phyloP scores from a whole-genome alignment of 2,888 invertebrate genomes.

The Lochmaea crataegi region DNA sequence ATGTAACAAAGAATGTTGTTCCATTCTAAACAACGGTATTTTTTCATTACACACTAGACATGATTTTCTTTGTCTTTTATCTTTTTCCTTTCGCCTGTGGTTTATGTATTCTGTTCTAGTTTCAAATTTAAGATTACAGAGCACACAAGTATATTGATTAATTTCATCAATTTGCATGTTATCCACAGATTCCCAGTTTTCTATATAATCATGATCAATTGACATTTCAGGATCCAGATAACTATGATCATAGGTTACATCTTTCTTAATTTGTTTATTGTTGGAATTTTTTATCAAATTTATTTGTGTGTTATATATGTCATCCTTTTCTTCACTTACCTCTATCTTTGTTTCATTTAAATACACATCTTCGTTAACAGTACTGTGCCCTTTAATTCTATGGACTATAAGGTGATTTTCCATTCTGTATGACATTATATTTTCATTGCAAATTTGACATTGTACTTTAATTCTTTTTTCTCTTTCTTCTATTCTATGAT shows the following conservation, averaged over 20 bases:
- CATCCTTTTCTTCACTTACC: background rate
- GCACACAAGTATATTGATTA: background rate
- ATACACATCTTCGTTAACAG: background rate
- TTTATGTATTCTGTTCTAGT: background rate
- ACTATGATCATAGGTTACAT: background rate
- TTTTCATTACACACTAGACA: background rate
- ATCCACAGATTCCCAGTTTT: background rate
- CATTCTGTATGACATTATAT: constrained; percentile 2
- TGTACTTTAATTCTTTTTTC: constrained; percentile 3
- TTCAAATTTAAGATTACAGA: constrained; percentile 3
- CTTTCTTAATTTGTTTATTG: background rate
- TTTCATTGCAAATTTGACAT: background rate
- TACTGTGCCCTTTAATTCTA: background rate
- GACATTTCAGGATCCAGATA: background rate
- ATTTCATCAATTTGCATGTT: background rate
- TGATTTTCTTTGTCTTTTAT: background rate
- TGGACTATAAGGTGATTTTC: constrained; percentile 4
- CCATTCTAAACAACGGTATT: background rate
- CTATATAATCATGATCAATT: background rate
- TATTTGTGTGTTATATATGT: background rate
- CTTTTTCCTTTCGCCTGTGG: background rate
- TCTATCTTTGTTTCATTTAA: background rate
- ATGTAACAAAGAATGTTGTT: background rate
- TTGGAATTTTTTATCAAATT: background rate
- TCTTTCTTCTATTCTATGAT: constrained; percentile 7